phyloP scores from a whole-genome alignment of 1,140 invertebrate genomes.

The Hirudo medicinalis region DNA sequence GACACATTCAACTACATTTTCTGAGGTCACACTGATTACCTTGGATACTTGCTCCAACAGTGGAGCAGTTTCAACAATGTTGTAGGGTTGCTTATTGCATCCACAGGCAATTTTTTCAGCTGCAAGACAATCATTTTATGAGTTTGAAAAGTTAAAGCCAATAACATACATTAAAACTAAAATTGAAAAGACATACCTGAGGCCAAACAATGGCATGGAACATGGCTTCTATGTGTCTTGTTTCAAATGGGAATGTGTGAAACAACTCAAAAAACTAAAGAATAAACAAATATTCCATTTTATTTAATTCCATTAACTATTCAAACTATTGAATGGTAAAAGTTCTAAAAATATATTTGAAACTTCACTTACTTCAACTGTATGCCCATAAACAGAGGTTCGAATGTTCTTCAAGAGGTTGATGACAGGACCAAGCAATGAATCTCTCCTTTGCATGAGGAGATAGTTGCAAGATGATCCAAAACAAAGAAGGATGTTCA shows the following conservation, averaged over 20 bases:
- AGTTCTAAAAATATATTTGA: background rate
- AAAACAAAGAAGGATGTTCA: constrained; percentile 59
- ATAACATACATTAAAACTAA: background rate
- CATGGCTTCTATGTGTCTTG: constrained; percentile 57
- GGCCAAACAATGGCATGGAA: constrained; percentile 69
- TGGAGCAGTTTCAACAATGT: background rate
- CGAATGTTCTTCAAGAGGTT: constrained; percentile 7
- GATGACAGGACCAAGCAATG: background rate
- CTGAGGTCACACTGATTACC: background rate
- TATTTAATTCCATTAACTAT: background rate
- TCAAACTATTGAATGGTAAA: background rate
- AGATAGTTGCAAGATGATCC: constrained; percentile 38
- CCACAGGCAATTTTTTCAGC: background rate
- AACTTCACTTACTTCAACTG: background rate
- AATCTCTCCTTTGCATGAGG: background rate
- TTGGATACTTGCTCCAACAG: background rate
- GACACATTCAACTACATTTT: background rate
- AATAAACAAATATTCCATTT: constrained; percentile 16
- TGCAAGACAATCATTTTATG: background rate
- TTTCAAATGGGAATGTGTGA: constrained; percentile 58
- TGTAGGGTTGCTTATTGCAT: background rate
- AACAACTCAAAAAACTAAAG: constrained; percentile 65
- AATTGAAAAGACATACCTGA: constrained; percentile 50
- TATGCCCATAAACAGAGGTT: background rate
- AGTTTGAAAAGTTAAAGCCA: background rate